A percentile compares a stretch with the other conserved stretches of the same genome.
phyloP scores from a whole-genome alignment of 2,888 invertebrate species.

The Oxyscelio sp. region DNA sequence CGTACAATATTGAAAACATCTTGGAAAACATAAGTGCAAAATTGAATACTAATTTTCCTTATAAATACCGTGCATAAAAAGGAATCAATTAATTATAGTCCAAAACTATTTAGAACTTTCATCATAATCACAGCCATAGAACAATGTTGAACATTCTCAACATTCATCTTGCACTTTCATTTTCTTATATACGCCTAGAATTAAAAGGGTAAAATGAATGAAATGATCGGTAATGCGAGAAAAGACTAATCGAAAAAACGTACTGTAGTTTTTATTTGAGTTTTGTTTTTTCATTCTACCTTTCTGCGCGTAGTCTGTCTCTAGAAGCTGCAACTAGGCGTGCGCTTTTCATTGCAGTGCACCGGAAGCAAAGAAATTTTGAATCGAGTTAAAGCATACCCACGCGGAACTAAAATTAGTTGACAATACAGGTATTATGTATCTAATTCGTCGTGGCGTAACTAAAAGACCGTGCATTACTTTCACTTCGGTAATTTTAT shows the following conservation, averaged over 20 bases:
- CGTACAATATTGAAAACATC: not conserved
- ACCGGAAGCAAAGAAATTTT: slow-evolving; percentile 62
- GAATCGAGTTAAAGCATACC: slow-evolving; percentile 65
- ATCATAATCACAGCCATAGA: slow-evolving; percentile 28
- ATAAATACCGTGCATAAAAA: slow-evolving; percentile 7
- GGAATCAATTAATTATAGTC: slow-evolving; percentile 14
- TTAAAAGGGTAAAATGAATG: not conserved
- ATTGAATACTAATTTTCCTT: slow-evolving; percentile 4
- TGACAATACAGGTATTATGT: slow-evolving; percentile 72
- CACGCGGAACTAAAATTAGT: slow-evolving; percentile 72
- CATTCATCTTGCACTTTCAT: slow-evolving; percentile 27
- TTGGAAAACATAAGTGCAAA: slow-evolving; percentile 3
- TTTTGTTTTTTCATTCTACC: not conserved
- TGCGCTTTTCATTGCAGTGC: slow-evolving; percentile 16
- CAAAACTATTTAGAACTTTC: slow-evolving; percentile 33
- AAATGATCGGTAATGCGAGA: not conserved
- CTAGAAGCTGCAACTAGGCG: slow-evolving; percentile 29
- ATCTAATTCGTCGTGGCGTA: slow-evolving; percentile 72
- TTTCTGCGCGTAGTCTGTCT: not conserved
- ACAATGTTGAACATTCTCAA: slow-evolving; percentile 24
- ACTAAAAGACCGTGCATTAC: slow-evolving; percentile 71
- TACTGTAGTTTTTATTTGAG: not conserved
- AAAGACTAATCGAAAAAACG: not conserved
- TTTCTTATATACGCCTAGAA: slow-evolving; percentile 17
- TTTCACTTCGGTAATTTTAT: slow-evolving; percentile 68